Evolutionary conservation across 92 coral and sea anemone genomes (phyloP).

Genomic region (Porites rus): DNA sequence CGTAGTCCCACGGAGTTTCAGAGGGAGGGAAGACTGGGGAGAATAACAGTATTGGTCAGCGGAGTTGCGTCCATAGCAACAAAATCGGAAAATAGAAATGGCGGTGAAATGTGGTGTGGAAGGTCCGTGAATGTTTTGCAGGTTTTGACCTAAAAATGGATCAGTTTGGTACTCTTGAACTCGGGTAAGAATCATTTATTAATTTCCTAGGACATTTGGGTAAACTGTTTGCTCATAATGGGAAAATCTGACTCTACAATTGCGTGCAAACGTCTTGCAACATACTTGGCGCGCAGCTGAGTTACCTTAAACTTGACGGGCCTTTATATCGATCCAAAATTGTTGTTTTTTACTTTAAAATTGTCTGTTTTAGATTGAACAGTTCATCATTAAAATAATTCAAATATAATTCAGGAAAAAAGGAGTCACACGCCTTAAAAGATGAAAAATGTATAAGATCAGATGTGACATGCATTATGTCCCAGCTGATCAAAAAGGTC

Average conservation of each 20-base stretch:
- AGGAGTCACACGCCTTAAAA: too few species aligned
- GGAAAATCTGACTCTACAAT: background rate
- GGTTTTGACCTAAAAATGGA: constrained; percentile 62
- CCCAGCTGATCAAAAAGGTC: too few species aligned
- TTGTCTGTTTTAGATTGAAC: too few species aligned
- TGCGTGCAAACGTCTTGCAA: background rate
- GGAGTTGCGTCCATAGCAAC: constrained; percentile 59
- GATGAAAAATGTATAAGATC: too few species aligned
- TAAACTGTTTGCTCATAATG: background rate
- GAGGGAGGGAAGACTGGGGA: background rate
- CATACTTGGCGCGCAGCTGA: background rate
- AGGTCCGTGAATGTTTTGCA: background rate
- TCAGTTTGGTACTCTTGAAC: constrained; percentile 88
- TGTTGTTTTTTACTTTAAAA: too few species aligned
- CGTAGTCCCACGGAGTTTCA: too few species aligned
- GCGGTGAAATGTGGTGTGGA: constrained; percentile 16
- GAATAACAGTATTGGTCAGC: background rate
- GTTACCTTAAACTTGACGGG: too few species aligned
- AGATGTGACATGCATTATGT: too few species aligned
- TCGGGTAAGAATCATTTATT: constrained; percentile 62
- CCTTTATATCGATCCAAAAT: too few species aligned
- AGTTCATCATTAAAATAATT: too few species aligned
- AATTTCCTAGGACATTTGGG: background rate
- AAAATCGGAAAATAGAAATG: constrained; percentile 6
- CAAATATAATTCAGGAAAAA: too few species aligned